A percentile compares a stretch with the other conserved stretches of the same genome.
phyloP scores from a whole-genome alignment of 2,888 invertebrate species.

The Siphlonurus alternatus region DNA sequence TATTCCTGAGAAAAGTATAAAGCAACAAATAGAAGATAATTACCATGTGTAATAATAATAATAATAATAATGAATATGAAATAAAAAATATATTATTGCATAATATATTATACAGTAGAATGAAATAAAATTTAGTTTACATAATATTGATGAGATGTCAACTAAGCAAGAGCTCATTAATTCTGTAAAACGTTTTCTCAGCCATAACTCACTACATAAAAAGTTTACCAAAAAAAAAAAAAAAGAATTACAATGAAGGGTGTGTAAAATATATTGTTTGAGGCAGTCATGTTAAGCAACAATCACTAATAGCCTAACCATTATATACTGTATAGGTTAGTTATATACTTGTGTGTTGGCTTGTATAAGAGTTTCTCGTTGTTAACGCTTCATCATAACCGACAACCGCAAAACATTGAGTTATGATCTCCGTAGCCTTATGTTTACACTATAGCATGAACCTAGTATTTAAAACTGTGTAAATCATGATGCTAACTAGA shows the following conservation, averaged over 20 bases:
- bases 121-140: too few species aligned
- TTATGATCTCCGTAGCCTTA: background rate
- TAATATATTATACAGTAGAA: too few species aligned
- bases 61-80: too few species aligned
- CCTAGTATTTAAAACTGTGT: constrained; percentile 1
- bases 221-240: too few species aligned
- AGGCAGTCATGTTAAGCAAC: background rate
- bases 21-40: too few species aligned
- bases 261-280: background rate
- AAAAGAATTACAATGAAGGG: background rate
- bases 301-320: background rate
- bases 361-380: background rate
- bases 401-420: background rate
- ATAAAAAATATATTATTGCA: too few species aligned
- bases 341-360: background rate
- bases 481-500: background rate
- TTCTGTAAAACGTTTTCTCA: background rate
- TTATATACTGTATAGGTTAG: background rate
- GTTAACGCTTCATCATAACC: background rate
- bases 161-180: too few species aligned
- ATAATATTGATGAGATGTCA: too few species aligned
- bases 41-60: too few species aligned
- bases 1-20: too few species aligned
- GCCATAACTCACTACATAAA: background rate
- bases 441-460: background rate